Conservation (phyloP, 2,797 vertebrate genomes). For the Euthynnus affinis region DNA sequence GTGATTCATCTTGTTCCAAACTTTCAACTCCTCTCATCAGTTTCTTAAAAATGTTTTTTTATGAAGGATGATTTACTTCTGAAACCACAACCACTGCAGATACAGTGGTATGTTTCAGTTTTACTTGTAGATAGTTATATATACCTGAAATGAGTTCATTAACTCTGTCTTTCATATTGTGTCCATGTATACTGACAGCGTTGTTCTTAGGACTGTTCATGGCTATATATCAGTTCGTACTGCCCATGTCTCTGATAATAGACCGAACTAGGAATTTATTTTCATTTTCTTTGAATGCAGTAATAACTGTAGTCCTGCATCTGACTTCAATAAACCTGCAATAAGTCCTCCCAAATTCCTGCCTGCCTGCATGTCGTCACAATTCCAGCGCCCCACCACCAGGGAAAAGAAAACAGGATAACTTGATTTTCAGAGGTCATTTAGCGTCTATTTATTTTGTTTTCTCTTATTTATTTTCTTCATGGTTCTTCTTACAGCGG, state of each 20-base stretch:
- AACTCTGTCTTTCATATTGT: too few relatives aligned
- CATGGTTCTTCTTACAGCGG: constrained; percentile 34
- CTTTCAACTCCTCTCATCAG: too few relatives aligned
- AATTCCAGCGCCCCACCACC: neutral
- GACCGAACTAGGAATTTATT: neutral
- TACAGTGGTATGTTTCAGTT: too few relatives aligned
- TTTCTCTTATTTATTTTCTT: constrained; percentile 50
- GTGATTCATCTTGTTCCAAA: neutral
- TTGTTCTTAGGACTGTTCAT: too few relatives aligned
- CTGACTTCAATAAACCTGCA: constrained; percentile 6
- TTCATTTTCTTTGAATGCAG: neutral
- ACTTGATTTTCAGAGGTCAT: constrained; percentile 38
- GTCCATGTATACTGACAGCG: too few relatives aligned
- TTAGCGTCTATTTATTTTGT: constrained; percentile 58
- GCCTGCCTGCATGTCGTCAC: neutral
- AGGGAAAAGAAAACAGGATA: constrained; percentile 9
- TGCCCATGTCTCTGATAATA: neutral
- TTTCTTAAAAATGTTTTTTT: too few relatives aligned
- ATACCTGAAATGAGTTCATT: too few relatives aligned
- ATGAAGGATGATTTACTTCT: too few relatives aligned
- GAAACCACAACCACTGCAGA: too few relatives aligned
- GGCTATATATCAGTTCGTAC: neutral
- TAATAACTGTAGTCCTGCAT: neutral
- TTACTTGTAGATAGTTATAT: too few relatives aligned
- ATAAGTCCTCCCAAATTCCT: constrained; percentile 2